phyloP scores from a whole-genome alignment of 2,888 invertebrate species.

The Prosapia bicincta region DNA sequence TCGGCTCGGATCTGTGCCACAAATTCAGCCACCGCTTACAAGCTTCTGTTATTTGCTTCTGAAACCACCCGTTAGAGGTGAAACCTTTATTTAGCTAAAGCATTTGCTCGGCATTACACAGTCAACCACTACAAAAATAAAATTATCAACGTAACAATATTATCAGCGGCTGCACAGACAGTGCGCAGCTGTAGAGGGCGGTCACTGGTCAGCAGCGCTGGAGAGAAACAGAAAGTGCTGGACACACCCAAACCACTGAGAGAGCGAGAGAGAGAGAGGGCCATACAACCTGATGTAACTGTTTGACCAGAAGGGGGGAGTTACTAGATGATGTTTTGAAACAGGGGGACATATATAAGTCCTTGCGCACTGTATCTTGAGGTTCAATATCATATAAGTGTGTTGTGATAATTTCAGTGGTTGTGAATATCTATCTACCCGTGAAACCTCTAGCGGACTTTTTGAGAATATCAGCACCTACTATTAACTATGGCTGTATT shows the following conservation, averaged over 20 bases:
- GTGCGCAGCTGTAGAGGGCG: background rate
- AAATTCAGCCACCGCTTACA: no score
- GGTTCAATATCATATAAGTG: background rate
- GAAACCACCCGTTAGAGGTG: no score
- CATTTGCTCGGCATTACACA: no score
- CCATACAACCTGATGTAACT: background rate
- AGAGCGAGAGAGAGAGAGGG: background rate
- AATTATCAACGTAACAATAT: no score
- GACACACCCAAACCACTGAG: background rate
- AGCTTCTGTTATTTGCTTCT: no score
- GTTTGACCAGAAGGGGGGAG: background rate
- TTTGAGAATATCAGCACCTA: background rate
- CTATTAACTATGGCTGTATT: background rate
- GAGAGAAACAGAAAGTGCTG: background rate
- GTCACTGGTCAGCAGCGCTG: background rate
- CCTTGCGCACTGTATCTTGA: background rate
- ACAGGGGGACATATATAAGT: background rate
- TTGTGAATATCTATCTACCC: background rate
- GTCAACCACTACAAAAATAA: no score
- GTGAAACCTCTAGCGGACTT: background rate
- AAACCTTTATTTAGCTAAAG: no score
- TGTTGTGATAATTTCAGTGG: background rate
- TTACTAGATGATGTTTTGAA: background rate
- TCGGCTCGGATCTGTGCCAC: no score
- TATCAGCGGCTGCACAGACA: background rate